Evolutionary conservation across 2,888 invertebrate genomes (phyloP), one percentile per base, ranked within the genome.

Genomic region (Amphipoea oculea): DNA sequence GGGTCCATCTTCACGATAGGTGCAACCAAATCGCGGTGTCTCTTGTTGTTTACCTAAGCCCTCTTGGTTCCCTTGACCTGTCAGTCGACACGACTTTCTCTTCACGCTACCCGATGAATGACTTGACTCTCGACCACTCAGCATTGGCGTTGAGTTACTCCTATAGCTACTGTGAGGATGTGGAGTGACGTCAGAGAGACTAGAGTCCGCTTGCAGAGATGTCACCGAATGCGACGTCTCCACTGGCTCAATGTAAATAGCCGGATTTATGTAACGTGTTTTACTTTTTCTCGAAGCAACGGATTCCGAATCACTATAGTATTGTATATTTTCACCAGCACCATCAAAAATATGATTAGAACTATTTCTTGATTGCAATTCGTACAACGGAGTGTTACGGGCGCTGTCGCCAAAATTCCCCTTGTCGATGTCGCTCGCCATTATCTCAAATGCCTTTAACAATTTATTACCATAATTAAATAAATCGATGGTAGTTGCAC

Each of bases 261-360:
- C 97, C 0, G 97, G 97, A 91, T 98, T 97, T 74, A 98, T 97
- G 89, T 97, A 97, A 80, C 97, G 96, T 7, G 96, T 95, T 89
- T 94, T 96, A 89, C 95, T 96, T 76, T 95, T 95, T 70, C 93
- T 92, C 3, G 96, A 96, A 1, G 90, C 94, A 42, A 92, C 76
- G 0, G 96, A 96, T 84, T 97, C 97, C 0, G 96, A 95, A 86
- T 96, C 97, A 89, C 96, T 96, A 86, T 95, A 93, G 84, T 94
- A 96, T 78, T 95, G 95, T 48, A 96, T 89, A 79, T 96, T 94
- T 87, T 97, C 97, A 40, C 97, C 97, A 20, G 97, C 96, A 3
- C 94, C 97, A 76, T 96, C 95, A 84, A 97, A 96, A 29, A 97
- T 89, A 83, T 97, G 97, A 78, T 95, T 94, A 7, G 95, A 95